These are phyloP conservation scores for Julus scanicus DNA, from an alignment of 2,888 invertebrate genomes.

Conservation along the genomic window DNA sequence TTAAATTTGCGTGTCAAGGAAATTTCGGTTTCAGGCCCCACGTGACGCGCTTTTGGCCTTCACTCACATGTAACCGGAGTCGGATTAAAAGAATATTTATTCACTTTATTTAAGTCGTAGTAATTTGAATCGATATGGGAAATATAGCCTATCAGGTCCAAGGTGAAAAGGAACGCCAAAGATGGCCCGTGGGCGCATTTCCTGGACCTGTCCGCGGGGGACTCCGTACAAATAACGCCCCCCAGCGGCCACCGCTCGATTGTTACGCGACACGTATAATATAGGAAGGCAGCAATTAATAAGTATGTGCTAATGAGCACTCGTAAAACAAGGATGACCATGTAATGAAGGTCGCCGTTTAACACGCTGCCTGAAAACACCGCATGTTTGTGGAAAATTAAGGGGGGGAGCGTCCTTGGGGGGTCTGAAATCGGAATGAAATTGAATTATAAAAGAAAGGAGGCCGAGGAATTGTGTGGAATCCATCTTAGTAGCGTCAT, in stretches of 20 bases:
- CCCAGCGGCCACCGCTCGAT: neutral
- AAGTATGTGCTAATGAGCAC: neutral
- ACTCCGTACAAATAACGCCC: neutral
- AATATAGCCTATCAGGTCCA: neutral
- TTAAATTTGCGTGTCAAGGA: conserved; percentile 33
- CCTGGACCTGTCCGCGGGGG: neutral
- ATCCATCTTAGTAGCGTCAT: neutral
- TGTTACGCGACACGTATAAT: neutral
- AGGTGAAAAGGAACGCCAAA: neutral
- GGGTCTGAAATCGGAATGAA: neutral
- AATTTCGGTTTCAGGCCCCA: neutral
- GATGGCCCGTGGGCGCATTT: neutral
- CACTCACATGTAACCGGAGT: neutral
- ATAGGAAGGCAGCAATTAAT: neutral
- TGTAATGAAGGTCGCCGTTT: neutral
- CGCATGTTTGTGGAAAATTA: neutral
- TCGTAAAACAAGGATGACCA: conserved; percentile 21
- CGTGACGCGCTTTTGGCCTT: neutral
- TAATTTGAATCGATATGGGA: neutral
- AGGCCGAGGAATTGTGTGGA: neutral
- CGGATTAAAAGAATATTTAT: neutral
- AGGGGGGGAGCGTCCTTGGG: neutral
- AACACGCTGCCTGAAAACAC: neutral
- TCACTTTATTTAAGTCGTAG: neutral
- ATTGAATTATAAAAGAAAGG: conserved; percentile 7